Base-by-base conservation (phyloP, 2,888 invertebrate species). In the Caenorhabditis panamensis region DNA sequence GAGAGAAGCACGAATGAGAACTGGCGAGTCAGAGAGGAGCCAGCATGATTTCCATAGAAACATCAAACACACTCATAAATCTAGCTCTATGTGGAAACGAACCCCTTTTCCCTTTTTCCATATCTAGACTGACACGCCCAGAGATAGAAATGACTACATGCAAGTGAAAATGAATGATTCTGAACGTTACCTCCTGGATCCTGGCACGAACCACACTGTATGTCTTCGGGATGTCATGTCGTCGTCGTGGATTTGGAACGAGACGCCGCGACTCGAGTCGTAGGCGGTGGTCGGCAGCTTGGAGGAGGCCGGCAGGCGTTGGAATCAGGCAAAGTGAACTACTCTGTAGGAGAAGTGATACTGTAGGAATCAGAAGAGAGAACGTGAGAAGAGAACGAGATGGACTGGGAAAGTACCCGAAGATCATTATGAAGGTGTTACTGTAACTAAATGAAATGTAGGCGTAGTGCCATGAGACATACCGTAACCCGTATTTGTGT, bases 191-290 rank as follows among this genome's bases (percentile, higher is more conserved):
- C 82, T 82, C 63, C 86, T 76, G 58, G 83, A 83, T 75, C 86
- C 86, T 20, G 85, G 86, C 62, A 85, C 86, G 82, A 86, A 85
- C 86, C 86, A 86, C 22, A 86, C 86, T 11, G 86, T 86, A 41
- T 86, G 86, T 62, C 86, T 51, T 66, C 86, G 69, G 9, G 84
- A 80, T 26, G 84, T 71, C 86, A 86, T 86, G 51, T 82, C 82
- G 41, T 80, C 75, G 69, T 76, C 62, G 75, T 67, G 80, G 56
- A 71, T 71, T 59, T 73, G 79, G 62, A 69, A 73, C 51, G 79
- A 79, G 68, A 73, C 73, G 54, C 73, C 73, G 51, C 73, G 79
- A 49, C 47, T 79, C 53, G 79, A 79, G 41, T 73, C 73, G 69
- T 68, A 73, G 36, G 68, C 73, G 56, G 79, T 73, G 59, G 73